A percentile compares a stretch with the other conserved stretches of the same genome.
Conservation (phyloP, 2,888 invertebrate species). For the Metacarcinus magister region DNA sequence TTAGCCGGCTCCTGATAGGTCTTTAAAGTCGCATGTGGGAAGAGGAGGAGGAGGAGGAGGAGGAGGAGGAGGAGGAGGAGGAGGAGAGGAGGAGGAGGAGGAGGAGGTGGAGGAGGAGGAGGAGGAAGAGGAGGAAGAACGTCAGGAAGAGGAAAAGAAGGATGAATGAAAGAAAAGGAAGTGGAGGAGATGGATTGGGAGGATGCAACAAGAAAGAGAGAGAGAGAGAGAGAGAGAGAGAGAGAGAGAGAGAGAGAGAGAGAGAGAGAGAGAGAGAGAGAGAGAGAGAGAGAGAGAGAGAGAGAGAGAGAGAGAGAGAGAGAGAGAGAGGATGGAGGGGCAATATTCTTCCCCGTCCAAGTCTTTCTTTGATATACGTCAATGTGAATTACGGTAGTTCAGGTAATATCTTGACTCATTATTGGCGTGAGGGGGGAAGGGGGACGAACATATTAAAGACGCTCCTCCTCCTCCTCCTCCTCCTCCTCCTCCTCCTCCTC, state of each 20-base stretch:
- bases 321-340: not conserved
- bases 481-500: not conserved
- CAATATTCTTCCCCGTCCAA: not conserved
- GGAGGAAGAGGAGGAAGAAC: no score
- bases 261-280: slow-evolving; percentile 26
- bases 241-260: not conserved
- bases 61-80: not conserved
- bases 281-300: slow-evolving; percentile 26
- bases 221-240: not conserved
- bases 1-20: slow-evolving; percentile 13
- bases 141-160: not conserved
- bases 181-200: not conserved
- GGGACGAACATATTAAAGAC: no score
- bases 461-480: no score
- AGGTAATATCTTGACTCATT: not conserved
- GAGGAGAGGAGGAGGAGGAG: not conserved
- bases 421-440: no score
- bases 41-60: slow-evolving; percentile 26
- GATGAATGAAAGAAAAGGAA: not conserved
- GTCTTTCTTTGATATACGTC: slow-evolving; percentile 21
- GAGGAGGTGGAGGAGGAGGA: not conserved
- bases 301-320: slow-evolving; percentile 7
- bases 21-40: slow-evolving; percentile 37
- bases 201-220: not conserved
- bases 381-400: not conserved